Evolutionary conservation across 2,888 invertebrate species (phyloP), one percentile per base, ranked within the genome.

Genomic region (Cecidostiba fungosa): DNA sequence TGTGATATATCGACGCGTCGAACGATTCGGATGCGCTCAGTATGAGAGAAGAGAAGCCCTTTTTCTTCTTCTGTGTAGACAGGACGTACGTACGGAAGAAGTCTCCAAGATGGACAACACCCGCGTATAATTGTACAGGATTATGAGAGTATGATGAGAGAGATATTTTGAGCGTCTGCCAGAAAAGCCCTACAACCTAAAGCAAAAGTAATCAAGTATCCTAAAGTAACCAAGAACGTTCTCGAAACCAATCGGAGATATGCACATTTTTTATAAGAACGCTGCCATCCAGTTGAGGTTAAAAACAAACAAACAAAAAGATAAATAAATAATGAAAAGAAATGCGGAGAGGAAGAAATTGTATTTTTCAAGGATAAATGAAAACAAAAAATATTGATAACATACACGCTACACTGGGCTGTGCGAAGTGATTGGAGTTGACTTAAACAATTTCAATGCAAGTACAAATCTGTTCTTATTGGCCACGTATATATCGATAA

Each of bases 381-480:
- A 91, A 90, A 90, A 90, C 84, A 89, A 90, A 90, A 90, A 90
- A 90, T 89, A 88, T 88, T 89, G 76, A 91, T 90, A 90, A 91
- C 91, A 92, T 91, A 93, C 92, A 92, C 91, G 92, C 92, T 93
- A 92, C 93, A 92, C 92, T 92, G 92, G 93, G 93, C 93, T 93
- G 93, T 93, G 93, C 92, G 92, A 93, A 92, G 92, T 93, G 92
- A 92, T 92, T 93, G 92, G 92, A 93, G 92, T 92, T 93, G 92
- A 85, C 83, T 85, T 92, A 92, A 92, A 93, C 92, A 92, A 93
- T 93, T 93, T 93, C 92, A 93, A 92, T 93, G 91, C 93, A 93
- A 93, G 93, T 93, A 93, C 93, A 93, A 93, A 93, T 92, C 93
- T 93, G 92, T 93, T 93, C 92, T 93, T 93, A 93, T 93, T 93